Percentiles rank a stretch among this genome's conserved stretches.
Evolutionary conservation across 2,797 vertebrate species (phyloP).

Genomic region (Myotis findleyi): DNA sequence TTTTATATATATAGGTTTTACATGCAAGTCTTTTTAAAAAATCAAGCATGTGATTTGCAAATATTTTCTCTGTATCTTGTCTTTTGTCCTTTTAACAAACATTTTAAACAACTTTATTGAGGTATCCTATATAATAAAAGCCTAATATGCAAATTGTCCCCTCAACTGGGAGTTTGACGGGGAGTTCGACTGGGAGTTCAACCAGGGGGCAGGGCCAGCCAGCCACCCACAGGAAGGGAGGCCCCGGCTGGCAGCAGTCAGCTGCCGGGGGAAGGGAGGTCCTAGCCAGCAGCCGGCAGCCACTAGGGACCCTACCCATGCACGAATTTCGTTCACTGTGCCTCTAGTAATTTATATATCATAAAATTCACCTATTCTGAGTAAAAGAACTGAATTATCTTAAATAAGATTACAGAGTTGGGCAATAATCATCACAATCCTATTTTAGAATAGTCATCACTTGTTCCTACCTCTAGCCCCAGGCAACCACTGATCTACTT

Average conservation of each 20-base stretch:
- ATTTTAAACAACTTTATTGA: background rate
- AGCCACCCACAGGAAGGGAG: too few species aligned
- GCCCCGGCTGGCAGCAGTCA: too few species aligned
- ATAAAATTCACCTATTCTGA: background rate
- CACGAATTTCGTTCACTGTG: too few species aligned
- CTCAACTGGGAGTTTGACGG: too few species aligned
- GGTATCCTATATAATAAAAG: background rate
- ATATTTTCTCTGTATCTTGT: slow-evolving; percentile 27
- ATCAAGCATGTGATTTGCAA: background rate
- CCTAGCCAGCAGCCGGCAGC: too few species aligned
- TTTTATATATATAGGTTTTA: too few species aligned
- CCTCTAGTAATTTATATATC: background rate
- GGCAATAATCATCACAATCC: background rate
- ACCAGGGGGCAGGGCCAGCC: too few species aligned
- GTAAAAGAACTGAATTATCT: background rate
- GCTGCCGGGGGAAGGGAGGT: too few species aligned
- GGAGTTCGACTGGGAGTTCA: too few species aligned
- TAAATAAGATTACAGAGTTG: background rate
- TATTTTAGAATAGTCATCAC: background rate
- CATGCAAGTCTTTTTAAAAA: background rate
- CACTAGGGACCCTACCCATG: too few species aligned
- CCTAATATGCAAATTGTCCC: too few species aligned
- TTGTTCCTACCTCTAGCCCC: background rate
- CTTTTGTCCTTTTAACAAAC: background rate
- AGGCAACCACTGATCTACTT: background rate